Percentiles rank a stretch among this genome's conserved stretches.
These are phyloP conservation scores for Ctenopoma kingsleyae DNA, from an alignment of 2,797 vertebrate genomes.

Conservation along the genomic window DNA sequence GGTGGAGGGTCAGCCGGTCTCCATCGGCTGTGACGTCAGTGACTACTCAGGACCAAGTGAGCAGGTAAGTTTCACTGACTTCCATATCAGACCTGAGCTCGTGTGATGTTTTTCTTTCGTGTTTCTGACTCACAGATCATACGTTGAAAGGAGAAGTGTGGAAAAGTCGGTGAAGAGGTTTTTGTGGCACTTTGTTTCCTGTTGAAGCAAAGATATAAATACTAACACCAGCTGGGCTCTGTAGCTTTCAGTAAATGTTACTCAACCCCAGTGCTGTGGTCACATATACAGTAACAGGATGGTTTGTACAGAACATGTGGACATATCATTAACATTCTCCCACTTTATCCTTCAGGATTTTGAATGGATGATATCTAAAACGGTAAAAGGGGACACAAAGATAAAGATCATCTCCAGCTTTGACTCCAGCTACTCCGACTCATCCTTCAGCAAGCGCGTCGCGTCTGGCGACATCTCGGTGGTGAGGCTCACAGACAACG, in stretches of 20 bases:
- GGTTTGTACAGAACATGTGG: too few species aligned
- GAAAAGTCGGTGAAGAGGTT: not conserved
- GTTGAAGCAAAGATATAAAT: not conserved
- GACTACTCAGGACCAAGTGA: conserved; percentile 92
- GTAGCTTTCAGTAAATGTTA: too few species aligned
- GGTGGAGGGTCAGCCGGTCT: conserved; percentile 88
- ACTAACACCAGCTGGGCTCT: not conserved
- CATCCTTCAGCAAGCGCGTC: conserved; percentile 83
- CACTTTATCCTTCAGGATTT: conserved; percentile 83
- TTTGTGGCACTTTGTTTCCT: not conserved
- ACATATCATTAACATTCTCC: too few species aligned
- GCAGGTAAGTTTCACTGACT: conserved; percentile 74
- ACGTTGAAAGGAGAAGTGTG: not conserved
- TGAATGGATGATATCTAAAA: conserved; percentile 88
- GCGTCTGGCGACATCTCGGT: conserved; percentile 84
- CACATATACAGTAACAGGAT: too few species aligned
- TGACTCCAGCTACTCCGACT: conserved; percentile 86
- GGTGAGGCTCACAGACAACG: conserved; percentile 81
- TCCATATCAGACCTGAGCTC: too few species aligned
- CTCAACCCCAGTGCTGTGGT: too few species aligned
- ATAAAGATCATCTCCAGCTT: conserved; percentile 91
- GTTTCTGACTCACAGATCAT: not conserved
- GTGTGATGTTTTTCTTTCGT: not conserved
- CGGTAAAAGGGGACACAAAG: accelerated
- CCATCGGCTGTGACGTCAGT: conserved; percentile 90